Base-by-base conservation (phyloP, 2,113 vertebrate genomes). In the Pycnonotus jocosus region DNA sequence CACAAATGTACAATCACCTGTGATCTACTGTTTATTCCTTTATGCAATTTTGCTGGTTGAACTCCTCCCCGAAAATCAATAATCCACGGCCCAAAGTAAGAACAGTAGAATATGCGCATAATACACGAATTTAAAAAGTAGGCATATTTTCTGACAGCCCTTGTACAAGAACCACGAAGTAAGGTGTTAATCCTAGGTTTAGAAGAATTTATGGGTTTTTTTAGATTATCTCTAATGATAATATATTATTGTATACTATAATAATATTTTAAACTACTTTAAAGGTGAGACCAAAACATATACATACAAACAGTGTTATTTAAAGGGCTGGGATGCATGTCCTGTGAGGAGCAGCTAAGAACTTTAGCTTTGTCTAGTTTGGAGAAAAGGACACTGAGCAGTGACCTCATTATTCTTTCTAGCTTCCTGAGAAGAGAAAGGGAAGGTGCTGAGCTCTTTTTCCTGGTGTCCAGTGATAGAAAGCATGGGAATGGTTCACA, bases 171-270 rank as follows among this genome's bases (percentile, higher is more conserved):
- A 62, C 15, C 4, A 81, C 80, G 6, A 85, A 70, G 19, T 16
- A 50, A 86, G 35, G 57, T 23, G 4, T 57, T 64, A 91, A 68
- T 51, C n/a, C 31, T 37, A 10, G 2, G 7, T 90, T 80, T 73
- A 73, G 61, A 91, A 71, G 2, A 57, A 66, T 51, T 9, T 31
- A 25, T 22, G 20, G 2, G 0, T 0, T 0, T 0, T 11, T 79
- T 79, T 88, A 71, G 38, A 40, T 65, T 60, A 23, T 64, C 11
- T 66, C 3, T 60, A 60, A 60, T 27, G 37, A 60, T 37, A 60
- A 37, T 37, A 37, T 24, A 18, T 25, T 37, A 37, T 38, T 60
- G 38, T 38, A 38, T 37, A n/a, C 14, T 57, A 21, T 57, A 38
- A 38, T 60, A 65, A 37, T 72, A n/a, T 53, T 90, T 87, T 68